Base-by-base conservation (phyloP, 2,888 invertebrate species). In the Cylindroiulus punctatus region DNA sequence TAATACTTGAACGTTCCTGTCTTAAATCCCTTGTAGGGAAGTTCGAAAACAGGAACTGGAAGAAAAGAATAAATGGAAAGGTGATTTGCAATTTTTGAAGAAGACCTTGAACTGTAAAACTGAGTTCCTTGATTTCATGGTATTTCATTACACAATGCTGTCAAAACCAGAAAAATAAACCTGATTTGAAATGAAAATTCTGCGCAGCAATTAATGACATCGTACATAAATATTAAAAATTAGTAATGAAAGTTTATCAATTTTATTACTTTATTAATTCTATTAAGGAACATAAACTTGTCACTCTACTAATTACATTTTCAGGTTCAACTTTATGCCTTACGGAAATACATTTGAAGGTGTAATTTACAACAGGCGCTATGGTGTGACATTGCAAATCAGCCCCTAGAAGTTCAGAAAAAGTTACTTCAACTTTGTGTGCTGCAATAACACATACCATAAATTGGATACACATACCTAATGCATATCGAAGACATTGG, bases 401-500 rank as follows among this genome's bases (percentile, higher is more conserved):
- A 5, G 57, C 57, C 57, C 22, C 57, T 65, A 22, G 8, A 44
- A 65, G n/a, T 52, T n/a, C 22, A 65, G 22, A 22, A 22, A 65
- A 36, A 36, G 36, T 7, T 36, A 7, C 7, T 36, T 36, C 36
- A 36, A 36, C 7, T 36, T 36, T 36, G 2, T 2, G 36, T 36
- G 0, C 8, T 8, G 22, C 22, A 44, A 8, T 8, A 44, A 44
- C 1, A 44, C 44, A 14, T 3, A 44, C 57, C 22, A 65, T 65
- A 65, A 4, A 4, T 22, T 65, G 10, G 22, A 65, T 47, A 7
- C 57, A 65, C 8, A 8, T 8, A 32, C 22, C 57, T 65, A 85
- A 65, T 89, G 87, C 32, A 94, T 93, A 87, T 96, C 94, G 90
- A 93, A 95, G 87, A 95, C 94, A 89, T 93, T 93, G 89, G 94